Percentiles rank a stretch among this genome's conserved stretches.
phyloP scores from a whole-genome alignment of 2,888 invertebrate species.

The Conops quadrifasciatus region DNA sequence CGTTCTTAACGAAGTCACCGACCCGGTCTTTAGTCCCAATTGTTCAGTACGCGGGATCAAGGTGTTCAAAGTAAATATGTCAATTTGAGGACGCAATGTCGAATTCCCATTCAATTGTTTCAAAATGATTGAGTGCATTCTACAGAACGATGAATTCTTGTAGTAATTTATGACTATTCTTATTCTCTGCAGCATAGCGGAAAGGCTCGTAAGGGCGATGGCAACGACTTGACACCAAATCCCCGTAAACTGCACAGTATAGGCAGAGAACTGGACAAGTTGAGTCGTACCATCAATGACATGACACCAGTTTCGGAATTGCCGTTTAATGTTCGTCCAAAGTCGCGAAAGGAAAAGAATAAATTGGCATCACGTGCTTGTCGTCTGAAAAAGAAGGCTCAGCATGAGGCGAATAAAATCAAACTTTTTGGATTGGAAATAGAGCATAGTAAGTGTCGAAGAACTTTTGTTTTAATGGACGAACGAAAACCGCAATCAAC shows the following conservation, averaged over 20 bases:
- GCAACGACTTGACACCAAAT: slow-evolving; percentile 96
- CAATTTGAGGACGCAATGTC: slow-evolving; percentile 37
- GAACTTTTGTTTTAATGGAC: too few relatives aligned
- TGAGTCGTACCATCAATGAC: slow-evolving; percentile 90
- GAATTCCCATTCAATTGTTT: slow-evolving; percentile 9
- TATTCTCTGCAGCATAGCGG: slow-evolving; percentile 69
- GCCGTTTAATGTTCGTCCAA: slow-evolving; percentile 87
- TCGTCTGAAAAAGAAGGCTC: slow-evolving; percentile 97
- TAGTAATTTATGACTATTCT: slow-evolving; percentile 20
- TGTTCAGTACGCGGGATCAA: slow-evolving; percentile 91
- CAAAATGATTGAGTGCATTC: slow-evolving; percentile 10
- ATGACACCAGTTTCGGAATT: slow-evolving; percentile 95
- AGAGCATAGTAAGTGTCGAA: slow-evolving; percentile 87
- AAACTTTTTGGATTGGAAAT: slow-evolving; percentile 92
- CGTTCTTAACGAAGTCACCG: slow-evolving; percentile 87
- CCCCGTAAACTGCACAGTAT: slow-evolving; percentile 89
- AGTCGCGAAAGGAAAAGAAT: slow-evolving; percentile 97
- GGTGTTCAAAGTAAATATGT: slow-evolving; percentile 67
- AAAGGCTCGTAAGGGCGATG: slow-evolving; percentile 95
- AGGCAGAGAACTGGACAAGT: slow-evolving; percentile 90
- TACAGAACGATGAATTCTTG: slow-evolving; percentile 11
- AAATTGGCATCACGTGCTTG: slow-evolving; percentile 97
- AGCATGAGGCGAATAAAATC: slow-evolving; percentile 98
- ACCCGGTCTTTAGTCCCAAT: slow-evolving; percentile 94
- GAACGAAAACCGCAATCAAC: too few relatives aligned